A percentile compares a stretch with the other conserved stretches of the same genome.
phyloP scores from a whole-genome alignment of 2,888 invertebrate genomes.

The Baronia brevicornis region DNA sequence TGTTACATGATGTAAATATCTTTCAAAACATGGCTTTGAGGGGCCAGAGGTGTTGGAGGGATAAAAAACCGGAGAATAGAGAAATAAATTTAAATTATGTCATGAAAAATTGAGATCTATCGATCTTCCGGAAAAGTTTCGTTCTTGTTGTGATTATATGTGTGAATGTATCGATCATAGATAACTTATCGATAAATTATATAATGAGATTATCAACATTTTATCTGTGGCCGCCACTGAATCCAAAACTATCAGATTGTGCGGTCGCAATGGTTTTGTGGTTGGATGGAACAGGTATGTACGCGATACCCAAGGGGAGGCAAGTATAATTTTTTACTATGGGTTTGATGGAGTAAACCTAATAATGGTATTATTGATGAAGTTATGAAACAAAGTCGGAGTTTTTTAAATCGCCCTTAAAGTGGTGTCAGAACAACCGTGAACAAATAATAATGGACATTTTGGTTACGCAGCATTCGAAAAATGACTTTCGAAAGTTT shows the following conservation, averaged over 20 bases:
- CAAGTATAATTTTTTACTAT: slow-evolving; percentile 11
- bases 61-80: slow-evolving; percentile 2
- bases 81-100: slow-evolving; percentile 2
- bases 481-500: slow-evolving; percentile 15
- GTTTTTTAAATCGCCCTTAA: slow-evolving; percentile 13
- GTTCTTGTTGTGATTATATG: slow-evolving; percentile 1
- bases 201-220: slow-evolving; percentile 10
- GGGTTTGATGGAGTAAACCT: neutral
- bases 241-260: neutral
- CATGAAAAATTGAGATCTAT: slow-evolving; percentile 1
- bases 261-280: slow-evolving; percentile 1
- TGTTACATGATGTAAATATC: neutral
- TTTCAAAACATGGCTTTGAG: slow-evolving; percentile 12
- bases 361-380: neutral
- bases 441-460: slow-evolving; percentile 14
- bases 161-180: slow-evolving; percentile 6
- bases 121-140: slow-evolving; percentile 8
- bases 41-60: no score
- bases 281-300: slow-evolving; percentile 17
- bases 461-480: slow-evolving; percentile 11
- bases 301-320: slow-evolving; percentile 11
- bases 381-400: neutral
- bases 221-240: slow-evolving; percentile 9
- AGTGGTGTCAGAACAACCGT: slow-evolving; percentile 13
- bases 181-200: slow-evolving; percentile 9